Evolutionary conservation across 2,797 vertebrate genomes (phyloP), one percentile per base, ranked within the genome.

Genomic region (Lacerta viridis): DNA sequence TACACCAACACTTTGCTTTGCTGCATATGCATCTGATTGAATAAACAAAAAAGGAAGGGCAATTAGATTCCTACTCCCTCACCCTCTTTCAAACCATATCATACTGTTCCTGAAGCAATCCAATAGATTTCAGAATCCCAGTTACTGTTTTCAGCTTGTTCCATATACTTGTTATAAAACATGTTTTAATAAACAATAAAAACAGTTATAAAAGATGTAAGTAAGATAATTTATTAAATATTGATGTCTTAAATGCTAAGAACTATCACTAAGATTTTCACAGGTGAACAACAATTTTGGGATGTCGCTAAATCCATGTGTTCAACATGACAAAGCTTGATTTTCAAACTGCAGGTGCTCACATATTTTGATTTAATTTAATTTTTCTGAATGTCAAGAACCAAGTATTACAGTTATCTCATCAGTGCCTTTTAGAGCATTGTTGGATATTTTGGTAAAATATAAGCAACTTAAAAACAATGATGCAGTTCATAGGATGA

Each of bases 181-280:
- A 71, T 39, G 61, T 27, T 77, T 77, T 39, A 39, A 75, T 13
- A 41, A 39, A 59, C 23, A 36, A 59, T 27, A 55, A 33, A 55
- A n/a, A n/a, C 27, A 66, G 41, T 66, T 66, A 36, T 55, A 23
- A 71, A 83, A 50, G 7, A 83, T 23, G 33, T 59, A 78, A 50
- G 27, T 41, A 61, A 85, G 7, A 85, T 64, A 69, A 46, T 64
- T 15, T 15, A 61, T 59, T 74, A 41, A 18, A 64, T 41, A n/a
- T 10, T 75, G 46, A 27, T 18, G 33, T 88, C 50, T 88, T 29
- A 7, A 88, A 82, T 91, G 87, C 68, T 80, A 64, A 85, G 83
- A 92, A 93, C 87, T 84, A 64, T 90, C 90, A 87, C 83, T 85
- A 93, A 17, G 43, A 7, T 92, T 86, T 87, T 86, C 68, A 43